Conservation (phyloP, 2,797 vertebrate species). For the Phoeniculus purpureus region DNA sequence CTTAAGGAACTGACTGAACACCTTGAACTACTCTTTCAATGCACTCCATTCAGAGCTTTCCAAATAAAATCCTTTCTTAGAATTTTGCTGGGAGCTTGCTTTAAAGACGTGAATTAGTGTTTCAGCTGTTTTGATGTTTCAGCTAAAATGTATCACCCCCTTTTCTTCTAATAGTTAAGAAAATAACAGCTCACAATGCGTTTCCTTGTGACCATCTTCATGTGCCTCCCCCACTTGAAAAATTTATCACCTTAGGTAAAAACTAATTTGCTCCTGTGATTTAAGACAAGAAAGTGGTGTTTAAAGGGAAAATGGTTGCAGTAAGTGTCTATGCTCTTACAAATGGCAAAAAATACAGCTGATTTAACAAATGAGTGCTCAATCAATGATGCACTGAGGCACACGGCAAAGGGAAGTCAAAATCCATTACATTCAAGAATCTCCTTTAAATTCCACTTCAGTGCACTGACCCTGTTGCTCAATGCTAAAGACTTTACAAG, state of each 20-base stretch:
- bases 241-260: slow-evolving; percentile 37
- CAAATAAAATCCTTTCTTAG: slow-evolving; percentile 61
- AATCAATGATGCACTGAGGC: slow-evolving; percentile 93
- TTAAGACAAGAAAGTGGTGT: slow-evolving; percentile 5
- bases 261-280: slow-evolving; percentile 34
- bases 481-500: slow-evolving; percentile 81
- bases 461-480: slow-evolving; percentile 84
- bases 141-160: neutral
- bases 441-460: slow-evolving; percentile 89
- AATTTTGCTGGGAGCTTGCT: slow-evolving; percentile 55
- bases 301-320: slow-evolving; percentile 46
- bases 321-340: slow-evolving; percentile 82
- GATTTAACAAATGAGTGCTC: slow-evolving; percentile 94
- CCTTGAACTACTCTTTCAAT: slow-evolving; percentile 25
- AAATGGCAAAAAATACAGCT: slow-evolving; percentile 88
- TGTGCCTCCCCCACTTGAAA: neutral
- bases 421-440: slow-evolving; percentile 92
- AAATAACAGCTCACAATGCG: slow-evolving; percentile 22
- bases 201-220: slow-evolving; percentile 4
- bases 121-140: slow-evolving; percentile 21
- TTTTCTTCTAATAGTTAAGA: neutral
- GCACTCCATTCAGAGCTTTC: slow-evolving; percentile 43
- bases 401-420: slow-evolving; percentile 93
- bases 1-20: neutral
- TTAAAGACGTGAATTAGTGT: slow-evolving; percentile 61